Evolutionary conservation across 2,888 invertebrate genomes (phyloP).

Genomic region (Ceratothoa steindachneri): DNA sequence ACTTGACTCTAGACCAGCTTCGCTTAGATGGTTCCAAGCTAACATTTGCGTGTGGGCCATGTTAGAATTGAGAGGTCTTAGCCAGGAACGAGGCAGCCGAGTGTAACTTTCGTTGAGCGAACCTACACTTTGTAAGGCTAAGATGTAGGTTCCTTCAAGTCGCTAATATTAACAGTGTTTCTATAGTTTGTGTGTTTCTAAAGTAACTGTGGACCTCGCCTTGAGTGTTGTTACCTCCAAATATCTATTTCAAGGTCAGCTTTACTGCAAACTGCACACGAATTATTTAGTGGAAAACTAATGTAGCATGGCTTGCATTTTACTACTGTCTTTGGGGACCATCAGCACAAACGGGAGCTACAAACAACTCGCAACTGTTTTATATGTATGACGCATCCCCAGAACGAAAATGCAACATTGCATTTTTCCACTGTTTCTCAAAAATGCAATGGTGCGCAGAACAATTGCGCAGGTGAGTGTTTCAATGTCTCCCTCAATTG

Average conservation of each 20-base stretch:
- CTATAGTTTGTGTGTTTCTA: background rate
- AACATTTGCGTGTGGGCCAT: slow-evolving; percentile 2
- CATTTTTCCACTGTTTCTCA: too few species aligned
- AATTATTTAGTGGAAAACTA: too few species aligned
- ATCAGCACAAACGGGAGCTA: too few species aligned
- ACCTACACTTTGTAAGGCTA: background rate
- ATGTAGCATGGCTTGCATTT: too few species aligned
- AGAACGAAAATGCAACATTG: too few species aligned
- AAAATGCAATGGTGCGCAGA: background rate
- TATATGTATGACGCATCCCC: too few species aligned
- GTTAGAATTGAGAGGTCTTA: background rate
- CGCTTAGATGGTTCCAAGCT: background rate
- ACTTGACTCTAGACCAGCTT: background rate
- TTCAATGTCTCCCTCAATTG: background rate
- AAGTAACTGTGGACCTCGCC: too few species aligned
- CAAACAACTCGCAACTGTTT: too few species aligned
- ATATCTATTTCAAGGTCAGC: too few species aligned
- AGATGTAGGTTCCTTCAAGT: background rate
- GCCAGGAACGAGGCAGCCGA: background rate
- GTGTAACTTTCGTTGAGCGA: background rate
- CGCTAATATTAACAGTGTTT: background rate
- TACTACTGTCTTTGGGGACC: too few species aligned
- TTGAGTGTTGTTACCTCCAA: too few species aligned
- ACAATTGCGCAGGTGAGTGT: background rate
- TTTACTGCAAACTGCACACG: too few species aligned